Percentiles rank a stretch among this genome's conserved stretches.
Evolutionary conservation across 2,113 vertebrate species (phyloP).

Genomic region (Gracilinanus agilis): DNA sequence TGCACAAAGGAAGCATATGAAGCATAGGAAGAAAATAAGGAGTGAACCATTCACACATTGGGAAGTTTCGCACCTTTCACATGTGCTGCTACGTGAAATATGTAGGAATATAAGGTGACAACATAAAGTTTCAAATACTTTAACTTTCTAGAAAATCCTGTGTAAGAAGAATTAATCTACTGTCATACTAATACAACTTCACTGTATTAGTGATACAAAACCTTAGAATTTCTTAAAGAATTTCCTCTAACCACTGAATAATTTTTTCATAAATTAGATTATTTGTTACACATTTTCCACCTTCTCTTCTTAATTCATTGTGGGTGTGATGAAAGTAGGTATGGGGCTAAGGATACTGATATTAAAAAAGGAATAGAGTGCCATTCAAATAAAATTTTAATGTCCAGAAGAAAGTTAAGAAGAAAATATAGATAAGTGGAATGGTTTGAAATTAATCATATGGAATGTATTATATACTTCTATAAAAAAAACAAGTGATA

Average conservation of each 20-base stretch:
- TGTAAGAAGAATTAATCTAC: background rate
- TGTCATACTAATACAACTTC: background rate
- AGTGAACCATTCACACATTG: background rate
- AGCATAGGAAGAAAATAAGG: background rate
- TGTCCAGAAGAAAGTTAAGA: background rate
- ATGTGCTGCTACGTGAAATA: background rate
- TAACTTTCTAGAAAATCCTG: background rate
- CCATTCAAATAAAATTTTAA: background rate
- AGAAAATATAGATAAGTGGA: background rate
- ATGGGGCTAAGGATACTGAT: background rate
- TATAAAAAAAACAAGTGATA: background rate
- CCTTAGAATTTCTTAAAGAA: background rate
- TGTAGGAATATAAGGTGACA: background rate
- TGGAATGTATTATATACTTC: background rate
- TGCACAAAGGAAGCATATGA: background rate
- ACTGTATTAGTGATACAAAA: background rate
- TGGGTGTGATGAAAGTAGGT: background rate
- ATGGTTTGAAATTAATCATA: background rate
- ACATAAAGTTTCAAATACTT: background rate
- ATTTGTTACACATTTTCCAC: background rate
- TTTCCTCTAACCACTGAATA: background rate
- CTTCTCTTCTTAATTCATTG: background rate
- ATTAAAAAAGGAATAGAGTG: background rate
- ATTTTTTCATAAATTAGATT: background rate
- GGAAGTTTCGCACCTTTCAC: background rate